Percentiles rank a stretch among this genome's conserved stretches.
Conservation (phyloP, 2,797 vertebrate species). For the Sebastes miniatus region DNA sequence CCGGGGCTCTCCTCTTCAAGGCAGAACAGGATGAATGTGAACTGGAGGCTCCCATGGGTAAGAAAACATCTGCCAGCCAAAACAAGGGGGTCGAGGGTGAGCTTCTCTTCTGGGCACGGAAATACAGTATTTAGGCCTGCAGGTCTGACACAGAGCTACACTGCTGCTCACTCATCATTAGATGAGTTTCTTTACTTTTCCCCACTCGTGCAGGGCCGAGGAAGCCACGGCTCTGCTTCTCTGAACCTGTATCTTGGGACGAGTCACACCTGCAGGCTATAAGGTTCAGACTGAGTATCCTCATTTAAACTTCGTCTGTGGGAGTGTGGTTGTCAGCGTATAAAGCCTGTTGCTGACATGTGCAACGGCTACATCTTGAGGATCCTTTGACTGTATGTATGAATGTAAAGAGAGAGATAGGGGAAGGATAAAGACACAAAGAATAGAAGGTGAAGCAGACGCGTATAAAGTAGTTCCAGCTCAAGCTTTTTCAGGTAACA, state of each 20-base stretch:
- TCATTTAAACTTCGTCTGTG: not conserved
- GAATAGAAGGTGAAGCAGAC: not conserved
- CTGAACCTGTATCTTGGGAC: not conserved
- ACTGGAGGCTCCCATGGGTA: constrained; percentile 48
- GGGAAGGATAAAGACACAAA: not conserved
- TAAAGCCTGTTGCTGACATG: not conserved
- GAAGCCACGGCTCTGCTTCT: not conserved
- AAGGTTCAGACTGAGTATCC: not conserved
- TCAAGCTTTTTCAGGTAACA: not conserved
- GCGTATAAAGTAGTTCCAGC: not conserved
- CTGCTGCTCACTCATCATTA: constrained; percentile 23
- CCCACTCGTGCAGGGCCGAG: not conserved
- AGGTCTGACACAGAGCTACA: constrained; percentile 38
- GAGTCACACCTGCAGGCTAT: not conserved
- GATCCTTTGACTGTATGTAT: not conserved
- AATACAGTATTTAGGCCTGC: constrained; percentile 42
- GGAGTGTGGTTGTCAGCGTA: not conserved
- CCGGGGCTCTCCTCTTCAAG: constrained; percentile 42
- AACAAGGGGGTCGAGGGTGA: constrained; percentile 27
- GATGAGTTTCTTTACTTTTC: not conserved
- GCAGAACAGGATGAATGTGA: constrained; percentile 56
- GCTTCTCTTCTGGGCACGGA: constrained; percentile 19
- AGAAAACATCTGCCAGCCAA: constrained; percentile 68
- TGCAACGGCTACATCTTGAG: not conserved
- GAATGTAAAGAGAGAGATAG: not conserved